Evolutionary conservation across 1,140 invertebrate genomes (phyloP).

Genomic region (Diachasmimorpha longicaudata): DNA sequence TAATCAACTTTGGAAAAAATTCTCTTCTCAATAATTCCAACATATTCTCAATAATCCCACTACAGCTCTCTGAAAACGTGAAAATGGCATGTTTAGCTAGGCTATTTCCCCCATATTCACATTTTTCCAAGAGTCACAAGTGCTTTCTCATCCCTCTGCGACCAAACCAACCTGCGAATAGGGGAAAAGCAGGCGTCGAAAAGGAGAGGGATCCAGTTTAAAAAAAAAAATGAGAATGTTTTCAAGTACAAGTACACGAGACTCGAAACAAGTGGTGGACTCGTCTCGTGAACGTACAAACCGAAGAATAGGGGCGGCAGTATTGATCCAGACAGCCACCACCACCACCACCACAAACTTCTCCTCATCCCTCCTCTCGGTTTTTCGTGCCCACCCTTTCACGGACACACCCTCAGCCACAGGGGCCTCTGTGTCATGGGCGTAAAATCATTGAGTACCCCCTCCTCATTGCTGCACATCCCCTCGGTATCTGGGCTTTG

Average conservation of each 20-base stretch:
- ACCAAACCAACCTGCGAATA: no score
- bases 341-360: not conserved
- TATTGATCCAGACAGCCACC: conserved; percentile 54
- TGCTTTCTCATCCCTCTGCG: no score
- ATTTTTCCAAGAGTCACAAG: not conserved
- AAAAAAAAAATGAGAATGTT: not conserved
- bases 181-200: not conserved
- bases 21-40: no score
- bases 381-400: conserved; percentile 10
- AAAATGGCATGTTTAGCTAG: not conserved
- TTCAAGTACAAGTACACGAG: conserved; percentile 3
- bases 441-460: not conserved
- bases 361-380: not conserved
- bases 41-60: no score
- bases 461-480: not conserved
- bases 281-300: conserved; percentile 23
- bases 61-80: no score
- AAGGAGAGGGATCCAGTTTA: not conserved
- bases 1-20: no score
- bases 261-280: conserved; percentile 4
- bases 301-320: conserved; percentile 56
- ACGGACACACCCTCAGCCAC: conserved; percentile 37
- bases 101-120: not conserved
- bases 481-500: not conserved
- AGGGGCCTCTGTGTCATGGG: not conserved